Base-by-base conservation (phyloP, 1,140 invertebrate species). In the Rhopalosiphum padi region DNA sequence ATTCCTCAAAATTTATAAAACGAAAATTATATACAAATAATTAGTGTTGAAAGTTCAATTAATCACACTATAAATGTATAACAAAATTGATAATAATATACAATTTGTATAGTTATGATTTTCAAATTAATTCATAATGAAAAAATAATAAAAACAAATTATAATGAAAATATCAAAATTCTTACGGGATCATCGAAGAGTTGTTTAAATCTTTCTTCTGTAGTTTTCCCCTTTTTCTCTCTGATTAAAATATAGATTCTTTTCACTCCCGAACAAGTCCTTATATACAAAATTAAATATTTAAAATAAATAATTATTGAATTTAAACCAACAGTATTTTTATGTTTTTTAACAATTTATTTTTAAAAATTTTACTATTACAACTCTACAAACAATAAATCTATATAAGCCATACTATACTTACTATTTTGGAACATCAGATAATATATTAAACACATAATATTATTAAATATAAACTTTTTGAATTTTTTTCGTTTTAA, bases 201-300 rank as follows among this genome's bases (percentile, higher is more conserved):
- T 68, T 96, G 96, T 91, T 97, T 96, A 85, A 97, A 95, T 93
- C 97, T 95, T 94, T 97, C 96, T 94, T 96, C 96, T 1, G 97
- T 96, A 94, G 96, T 96, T 95, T 97, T 97, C 9, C 97, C 97
- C 95, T 97, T 97, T 95, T 99, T 98, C 21, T 96, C 95, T 94
- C 98, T 96, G 94, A 99, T 96, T 91, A 99, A 95, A 91, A 98
- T 94, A 95, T 98, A 99, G 90, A 99, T 97, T 94, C 95, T 97
- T 88, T 96, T 96, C 25, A 99, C 94, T 60, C 96, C 96, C 15
- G 96, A 94, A 95, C 97, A 97, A 51, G 96, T 96, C 94, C 94
- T 94, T 93, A 25, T 68, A 53, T 46, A 55, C 35, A 90, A 90
- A 82, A 90, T 9, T 23, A 51, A 53, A 53, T n/a, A 88, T 35